A percentile compares a stretch with the other conserved stretches of the same genome.
Evolutionary conservation across 2,888 invertebrate genomes (phyloP).

Genomic region (Gryllus longicercus): DNA sequence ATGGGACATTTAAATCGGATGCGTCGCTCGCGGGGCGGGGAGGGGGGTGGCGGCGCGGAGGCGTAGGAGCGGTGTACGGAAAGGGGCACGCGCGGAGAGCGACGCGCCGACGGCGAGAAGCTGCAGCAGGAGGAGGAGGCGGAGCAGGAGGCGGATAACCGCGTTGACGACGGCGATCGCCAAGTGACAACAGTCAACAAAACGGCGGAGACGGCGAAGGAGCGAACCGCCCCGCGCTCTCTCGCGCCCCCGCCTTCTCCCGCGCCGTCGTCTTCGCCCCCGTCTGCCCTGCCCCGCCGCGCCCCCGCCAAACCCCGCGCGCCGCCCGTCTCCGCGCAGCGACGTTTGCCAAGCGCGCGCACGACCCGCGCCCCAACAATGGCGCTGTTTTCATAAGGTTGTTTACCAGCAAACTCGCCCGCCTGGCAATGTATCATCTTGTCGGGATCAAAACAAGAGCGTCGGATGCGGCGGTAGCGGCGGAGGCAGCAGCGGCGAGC

Average conservation of each 20-base stretch:
- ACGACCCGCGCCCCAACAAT: background rate
- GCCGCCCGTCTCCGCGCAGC: background rate
- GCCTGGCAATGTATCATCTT: constrained; percentile 24
- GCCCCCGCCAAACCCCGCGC: background rate
- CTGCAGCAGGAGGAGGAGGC: background rate
- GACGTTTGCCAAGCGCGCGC: background rate
- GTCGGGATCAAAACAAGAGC: constrained; percentile 23
- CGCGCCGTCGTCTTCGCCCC: too few relatives aligned
- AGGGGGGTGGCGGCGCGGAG: background rate
- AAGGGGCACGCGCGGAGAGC: constrained; percentile 11
- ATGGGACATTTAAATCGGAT: constrained; percentile 34
- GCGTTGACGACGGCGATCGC: background rate
- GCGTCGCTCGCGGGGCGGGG: too few relatives aligned
- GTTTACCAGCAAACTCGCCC: constrained; percentile 26
- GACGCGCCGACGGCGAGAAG: constrained; percentile 19
- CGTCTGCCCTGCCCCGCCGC: background rate
- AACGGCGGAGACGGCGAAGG: too few relatives aligned
- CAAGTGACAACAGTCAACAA: too few relatives aligned
- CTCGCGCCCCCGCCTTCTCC: too few relatives aligned
- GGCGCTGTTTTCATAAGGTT: constrained; percentile 26
- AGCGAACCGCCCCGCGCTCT: too few relatives aligned
- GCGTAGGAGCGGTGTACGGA: constrained; percentile 12
- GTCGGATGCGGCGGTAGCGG: background rate
- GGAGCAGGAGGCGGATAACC: background rate
- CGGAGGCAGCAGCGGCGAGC: background rate